Base-by-base conservation (phyloP, 2,113 vertebrate species). In the Notothenia rossii region DNA sequence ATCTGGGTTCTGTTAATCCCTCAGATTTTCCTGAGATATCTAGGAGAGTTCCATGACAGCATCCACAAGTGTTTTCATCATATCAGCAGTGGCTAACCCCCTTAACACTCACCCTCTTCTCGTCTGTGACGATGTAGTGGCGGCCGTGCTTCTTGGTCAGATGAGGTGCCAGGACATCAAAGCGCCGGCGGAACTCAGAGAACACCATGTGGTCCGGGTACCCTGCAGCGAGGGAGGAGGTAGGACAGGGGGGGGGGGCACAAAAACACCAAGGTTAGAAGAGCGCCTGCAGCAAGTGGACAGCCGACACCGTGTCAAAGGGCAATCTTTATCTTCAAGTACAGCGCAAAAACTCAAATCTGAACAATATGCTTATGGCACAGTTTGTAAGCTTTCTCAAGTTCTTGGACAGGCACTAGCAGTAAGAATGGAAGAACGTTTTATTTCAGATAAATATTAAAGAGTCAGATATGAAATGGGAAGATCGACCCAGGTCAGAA, bases 131-230 rank as follows among this genome's bases (percentile, higher is more conserved):
- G 0, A 99, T 97, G 91, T 98, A 98, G 90, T 97, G 96, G 69
- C 96, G 97, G 1, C 98, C 98, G 0, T 98, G 96, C 59, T 98
- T 99, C 94, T 99, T 99, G 85, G 96, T 97, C 84, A 99, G 94
- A 89, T 99, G 98, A 0, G 98, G 98, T 5, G 96, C 96, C 82
- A 99, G 94, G 61, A 99, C 95, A 0, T 99, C 98, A 29, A 99
- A 99, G 63, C 97, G 96, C 9, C 97, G 92, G 54, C 98, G 97
- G 90, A 99, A 99, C 93, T 99, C 97, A 0, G 98, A 98, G 77
- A 99, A 99, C 46, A 97, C 97, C 98, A 99, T 96, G 94, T 99
- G 97, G 92, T 99, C 98, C 0, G 98, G 98, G 75, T 99, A 99
- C 53, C 98, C 98, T 99, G 87, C 49, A 22, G 51, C 7, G n/a